Evolutionary conservation across 2,113 vertebrate genomes (phyloP).

Genomic region (Ctenomys sociabilis): DNA sequence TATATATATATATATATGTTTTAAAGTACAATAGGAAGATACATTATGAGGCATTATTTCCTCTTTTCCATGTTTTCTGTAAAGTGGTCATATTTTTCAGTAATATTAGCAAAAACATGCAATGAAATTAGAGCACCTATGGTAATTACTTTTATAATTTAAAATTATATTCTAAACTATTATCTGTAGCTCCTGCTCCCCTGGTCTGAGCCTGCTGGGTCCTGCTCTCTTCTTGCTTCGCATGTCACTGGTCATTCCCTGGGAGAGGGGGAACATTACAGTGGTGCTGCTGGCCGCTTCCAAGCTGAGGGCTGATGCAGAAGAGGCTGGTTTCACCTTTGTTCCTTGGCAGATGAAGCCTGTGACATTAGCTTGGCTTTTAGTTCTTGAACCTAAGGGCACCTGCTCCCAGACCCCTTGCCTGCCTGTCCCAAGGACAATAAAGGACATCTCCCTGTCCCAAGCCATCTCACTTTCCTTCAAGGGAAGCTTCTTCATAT

Average conservation of each 20-base stretch:
- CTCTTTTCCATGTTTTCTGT: constrained; percentile 33
- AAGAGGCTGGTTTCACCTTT: neutral
- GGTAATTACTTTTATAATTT: constrained; percentile 42
- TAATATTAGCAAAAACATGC: constrained; percentile 5
- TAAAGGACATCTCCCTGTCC: neutral
- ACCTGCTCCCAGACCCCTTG: neutral
- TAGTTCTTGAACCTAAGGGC: neutral
- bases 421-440: neutral
- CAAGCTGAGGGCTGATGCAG: neutral
- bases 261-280: neutral
- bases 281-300: neutral
- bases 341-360: neutral
- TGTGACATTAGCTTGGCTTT: neutral
- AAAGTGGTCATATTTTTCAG: constrained; percentile 40
- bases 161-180: neutral
- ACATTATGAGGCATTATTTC: neutral
- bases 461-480: neutral
- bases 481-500: neutral
- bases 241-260: neutral
- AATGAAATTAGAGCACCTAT: constrained; percentile 24
- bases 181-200: neutral
- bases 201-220: neutral
- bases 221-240: neutral
- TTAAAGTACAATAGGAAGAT: neutral
- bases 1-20: neutral